Conservation (phyloP, 2,888 invertebrate species). For the Anticlea derivata region DNA sequence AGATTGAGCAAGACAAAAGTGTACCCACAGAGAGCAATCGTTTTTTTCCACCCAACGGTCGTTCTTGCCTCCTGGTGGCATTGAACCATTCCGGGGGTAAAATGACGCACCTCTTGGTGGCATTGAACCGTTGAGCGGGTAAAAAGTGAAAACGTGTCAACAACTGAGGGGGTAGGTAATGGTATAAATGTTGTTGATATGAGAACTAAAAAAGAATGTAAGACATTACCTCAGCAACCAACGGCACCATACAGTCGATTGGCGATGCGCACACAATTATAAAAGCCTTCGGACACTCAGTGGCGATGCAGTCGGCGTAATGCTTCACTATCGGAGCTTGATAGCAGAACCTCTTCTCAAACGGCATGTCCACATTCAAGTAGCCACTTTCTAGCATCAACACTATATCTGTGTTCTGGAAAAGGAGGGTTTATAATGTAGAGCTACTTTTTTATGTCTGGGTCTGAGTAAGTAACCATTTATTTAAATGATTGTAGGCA, state of each 20-base stretch:
- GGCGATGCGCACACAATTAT: slow-evolving; percentile 79
- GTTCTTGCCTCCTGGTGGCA: no score
- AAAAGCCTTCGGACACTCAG: slow-evolving; percentile 81
- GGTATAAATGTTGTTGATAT: neutral
- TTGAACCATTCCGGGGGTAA: no score
- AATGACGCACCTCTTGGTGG: no score
- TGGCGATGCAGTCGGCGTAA: slow-evolving; percentile 76
- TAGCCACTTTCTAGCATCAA: slow-evolving; percentile 66
- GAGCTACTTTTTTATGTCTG: no score
- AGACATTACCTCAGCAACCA: slow-evolving; percentile 71
- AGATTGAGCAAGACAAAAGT: no score
- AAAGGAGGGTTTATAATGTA: slow-evolving; percentile 11
- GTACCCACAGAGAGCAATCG: no score
- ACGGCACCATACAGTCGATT: slow-evolving; percentile 81
- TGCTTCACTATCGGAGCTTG: slow-evolving; percentile 71
- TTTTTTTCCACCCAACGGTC: no score
- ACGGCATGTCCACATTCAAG: slow-evolving; percentile 55
- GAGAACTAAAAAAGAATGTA: neutral
- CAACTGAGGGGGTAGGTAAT: no score
- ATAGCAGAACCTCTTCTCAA: slow-evolving; percentile 60
- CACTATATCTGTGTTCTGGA: slow-evolving; percentile 72
- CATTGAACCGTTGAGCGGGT: no score
- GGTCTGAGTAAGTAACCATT: no score
- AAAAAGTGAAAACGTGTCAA: no score
- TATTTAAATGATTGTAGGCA: neutral